Conservation (phyloP, 2,888 invertebrate genomes). For the Caenorhabditis macrosperma region DNA sequence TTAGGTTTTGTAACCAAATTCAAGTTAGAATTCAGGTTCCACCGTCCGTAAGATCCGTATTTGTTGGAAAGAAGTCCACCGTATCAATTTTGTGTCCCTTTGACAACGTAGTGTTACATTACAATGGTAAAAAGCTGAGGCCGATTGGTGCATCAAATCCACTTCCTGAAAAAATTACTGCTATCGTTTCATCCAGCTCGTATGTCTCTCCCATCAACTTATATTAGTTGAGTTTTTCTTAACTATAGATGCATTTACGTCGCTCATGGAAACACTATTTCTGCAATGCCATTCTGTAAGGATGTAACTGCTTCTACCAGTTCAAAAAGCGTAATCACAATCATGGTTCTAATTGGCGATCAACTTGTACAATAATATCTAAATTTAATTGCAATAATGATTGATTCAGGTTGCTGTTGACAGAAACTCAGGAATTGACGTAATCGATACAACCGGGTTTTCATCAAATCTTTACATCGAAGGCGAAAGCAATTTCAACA, state of each 20-base stretch:
- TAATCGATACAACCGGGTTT: conserved; percentile 62
- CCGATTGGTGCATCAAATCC: conserved; percentile 59
- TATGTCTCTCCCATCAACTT: conserved; percentile 11
- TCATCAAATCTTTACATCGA: conserved; percentile 65
- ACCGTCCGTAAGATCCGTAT: conserved; percentile 44
- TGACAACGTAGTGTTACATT: conserved; percentile 63
- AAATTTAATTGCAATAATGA: not conserved
- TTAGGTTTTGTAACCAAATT: not conserved
- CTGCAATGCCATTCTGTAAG: conserved; percentile 62
- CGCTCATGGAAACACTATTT: conserved; percentile 58
- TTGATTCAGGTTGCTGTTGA: conserved; percentile 63
- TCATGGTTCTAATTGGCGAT: conserved; percentile 59
- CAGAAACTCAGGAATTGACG: conserved; percentile 60
- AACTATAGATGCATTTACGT: conserved; percentile 62
- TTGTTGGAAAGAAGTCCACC: conserved; percentile 40
- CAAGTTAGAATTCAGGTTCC: conserved; percentile 7
- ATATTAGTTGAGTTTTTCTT: not conserved
- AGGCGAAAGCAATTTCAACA: conserved; percentile 84
- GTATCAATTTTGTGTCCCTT: conserved; percentile 62
- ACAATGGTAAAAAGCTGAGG: conserved; percentile 58
- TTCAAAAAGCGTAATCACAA: conserved; percentile 12
- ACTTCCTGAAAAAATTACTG: conserved; percentile 36
- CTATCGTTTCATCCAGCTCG: conserved; percentile 53
- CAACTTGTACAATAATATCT: conserved; percentile 42
- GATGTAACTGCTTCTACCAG: conserved; percentile 44